These are phyloP conservation scores for Diarsia rubi DNA, from an alignment of 2,888 invertebrate genomes.

Conservation along the genomic window DNA sequence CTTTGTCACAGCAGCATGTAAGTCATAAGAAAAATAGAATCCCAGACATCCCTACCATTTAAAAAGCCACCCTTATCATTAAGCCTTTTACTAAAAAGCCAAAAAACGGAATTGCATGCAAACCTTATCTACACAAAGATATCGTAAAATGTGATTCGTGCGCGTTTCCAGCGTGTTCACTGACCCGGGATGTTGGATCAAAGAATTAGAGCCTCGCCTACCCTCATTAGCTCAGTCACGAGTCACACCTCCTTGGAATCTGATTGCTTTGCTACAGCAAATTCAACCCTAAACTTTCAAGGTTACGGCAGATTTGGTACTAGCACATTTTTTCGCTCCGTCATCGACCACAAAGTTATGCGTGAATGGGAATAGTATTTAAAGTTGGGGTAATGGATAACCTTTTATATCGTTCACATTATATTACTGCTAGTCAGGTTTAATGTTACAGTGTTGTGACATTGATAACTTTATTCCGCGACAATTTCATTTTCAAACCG, in stretches of 20 bases:
- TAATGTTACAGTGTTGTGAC: slow-evolving; percentile 4
- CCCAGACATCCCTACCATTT: not conserved
- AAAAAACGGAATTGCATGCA: slow-evolving; percentile 41
- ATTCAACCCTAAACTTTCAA: slow-evolving; percentile 43
- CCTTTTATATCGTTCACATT: slow-evolving; percentile 35
- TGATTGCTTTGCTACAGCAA: slow-evolving; percentile 49
- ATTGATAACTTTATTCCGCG: slow-evolving; percentile 6
- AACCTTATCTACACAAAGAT: slow-evolving; percentile 63
- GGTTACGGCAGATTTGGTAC: slow-evolving; percentile 9
- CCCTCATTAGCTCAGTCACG: slow-evolving; percentile 83
- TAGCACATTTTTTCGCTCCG: slow-evolving; percentile 7
- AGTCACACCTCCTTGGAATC: slow-evolving; percentile 79
- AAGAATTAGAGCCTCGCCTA: slow-evolving; percentile 84
- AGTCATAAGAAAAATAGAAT: not conserved
- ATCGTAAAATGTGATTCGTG: slow-evolving; percentile 61
- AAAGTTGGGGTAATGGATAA: slow-evolving; percentile 47
- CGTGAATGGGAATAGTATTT: slow-evolving; percentile 63
- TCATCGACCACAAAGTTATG: slow-evolving; percentile 56
- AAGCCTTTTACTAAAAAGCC: slow-evolving; percentile 17
- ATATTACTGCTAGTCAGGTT: slow-evolving; percentile 10
- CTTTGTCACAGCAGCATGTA: not conserved
- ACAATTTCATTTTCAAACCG: slow-evolving; percentile 2
- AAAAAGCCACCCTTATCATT: slow-evolving; percentile 15
- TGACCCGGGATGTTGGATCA: slow-evolving; percentile 87
- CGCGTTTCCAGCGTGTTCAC: slow-evolving; percentile 75